Evolutionary conservation across 2,888 invertebrate species (phyloP), one percentile per base, ranked within the genome.

Genomic region (Coleophora deauratella): DNA sequence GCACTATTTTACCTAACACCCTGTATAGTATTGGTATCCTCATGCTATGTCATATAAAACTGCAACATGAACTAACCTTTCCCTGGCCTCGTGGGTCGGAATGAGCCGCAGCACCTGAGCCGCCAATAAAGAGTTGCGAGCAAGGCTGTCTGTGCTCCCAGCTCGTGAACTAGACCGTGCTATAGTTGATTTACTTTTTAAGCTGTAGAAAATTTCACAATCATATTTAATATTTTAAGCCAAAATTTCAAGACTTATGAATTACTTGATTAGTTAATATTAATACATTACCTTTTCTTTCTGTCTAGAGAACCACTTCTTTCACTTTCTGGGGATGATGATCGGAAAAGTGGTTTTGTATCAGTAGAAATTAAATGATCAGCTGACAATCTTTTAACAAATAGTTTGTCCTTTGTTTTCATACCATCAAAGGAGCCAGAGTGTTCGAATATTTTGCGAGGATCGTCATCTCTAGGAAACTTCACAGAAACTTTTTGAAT

Each of bases 101-200:
- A 95, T 94, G 46, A 94, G 88, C 72, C 94, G 91, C 45, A 94
- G 75, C 44, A 93, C 92, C 74, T 93, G 93, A 46, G 93, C 93
- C 33, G 93, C 93, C 61, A 94, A 88, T 51, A 94, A 72, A 27
- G 93, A 90, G 62, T 93, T 91, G 49, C 91, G 88, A 30, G 91
- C 93, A 60, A 92, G 84, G 67, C 91, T 91, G 63, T 91, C 91
- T 59, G 90, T 89, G 59, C 87, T 87, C 31, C 85, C 84, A 4
- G 80, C 82, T 45, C 74, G 79, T 32, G 79, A 85, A 44, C 61
- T 59, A 44, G 84, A 80, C 55, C 76, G 57, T 45, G 82, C 72
- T 41, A 84, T 75, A 49, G 79, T 76, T 42, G 81, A 82, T 56
- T 76, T 80, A 44, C 62, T 65, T 70, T 84, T 85, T 62, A 2